Conservation (phyloP, 2,797 vertebrate genomes). For the Takifugu ocellatus region DNA sequence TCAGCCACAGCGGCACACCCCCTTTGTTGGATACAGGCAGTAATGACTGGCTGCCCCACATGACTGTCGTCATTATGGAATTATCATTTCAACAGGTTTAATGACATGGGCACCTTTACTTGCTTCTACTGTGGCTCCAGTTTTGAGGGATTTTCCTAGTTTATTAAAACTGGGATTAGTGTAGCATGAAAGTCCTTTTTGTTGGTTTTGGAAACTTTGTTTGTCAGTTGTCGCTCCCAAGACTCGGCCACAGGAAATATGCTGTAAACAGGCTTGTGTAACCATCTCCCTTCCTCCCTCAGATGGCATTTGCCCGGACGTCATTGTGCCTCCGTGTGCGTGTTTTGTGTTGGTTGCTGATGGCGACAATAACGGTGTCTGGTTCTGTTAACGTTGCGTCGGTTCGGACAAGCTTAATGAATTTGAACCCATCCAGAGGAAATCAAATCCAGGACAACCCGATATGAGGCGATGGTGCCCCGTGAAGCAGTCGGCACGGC, state of each 20-base stretch:
- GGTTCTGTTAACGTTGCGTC: constrained; percentile 12
- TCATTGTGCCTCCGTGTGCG: constrained; percentile 28
- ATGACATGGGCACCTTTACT: constrained; percentile 22
- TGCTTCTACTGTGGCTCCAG: constrained; percentile 1
- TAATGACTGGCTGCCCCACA: constrained; percentile 50
- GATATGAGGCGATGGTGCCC: constrained; percentile 44
- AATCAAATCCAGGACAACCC: constrained; percentile 46
- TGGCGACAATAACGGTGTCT: no score
- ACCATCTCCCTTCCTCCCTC: constrained; percentile 66
- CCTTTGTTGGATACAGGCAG: constrained; percentile 23
- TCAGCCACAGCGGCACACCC: constrained; percentile 16
- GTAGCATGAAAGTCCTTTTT: constrained; percentile 7
- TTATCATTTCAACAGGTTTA: constrained; percentile 19
- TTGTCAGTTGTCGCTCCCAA: constrained; percentile 71
- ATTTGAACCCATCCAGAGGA: constrained; percentile 45
- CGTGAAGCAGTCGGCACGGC: constrained; percentile 18
- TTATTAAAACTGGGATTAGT: constrained; percentile 19
- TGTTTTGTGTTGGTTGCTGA: no score
- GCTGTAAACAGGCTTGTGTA: constrained; percentile 75
- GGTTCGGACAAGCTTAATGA: constrained; percentile 42
- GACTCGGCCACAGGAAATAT: constrained; percentile 74
- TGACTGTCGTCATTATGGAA: constrained; percentile 23
- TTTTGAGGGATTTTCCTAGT: constrained; percentile 2
- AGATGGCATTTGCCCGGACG: constrained; percentile 62
- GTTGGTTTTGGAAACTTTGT: constrained; percentile 51